Evolutionary conservation across 2,888 invertebrate species (phyloP), one percentile per base, ranked within the genome.

Genomic region (Philereme vetulata): DNA sequence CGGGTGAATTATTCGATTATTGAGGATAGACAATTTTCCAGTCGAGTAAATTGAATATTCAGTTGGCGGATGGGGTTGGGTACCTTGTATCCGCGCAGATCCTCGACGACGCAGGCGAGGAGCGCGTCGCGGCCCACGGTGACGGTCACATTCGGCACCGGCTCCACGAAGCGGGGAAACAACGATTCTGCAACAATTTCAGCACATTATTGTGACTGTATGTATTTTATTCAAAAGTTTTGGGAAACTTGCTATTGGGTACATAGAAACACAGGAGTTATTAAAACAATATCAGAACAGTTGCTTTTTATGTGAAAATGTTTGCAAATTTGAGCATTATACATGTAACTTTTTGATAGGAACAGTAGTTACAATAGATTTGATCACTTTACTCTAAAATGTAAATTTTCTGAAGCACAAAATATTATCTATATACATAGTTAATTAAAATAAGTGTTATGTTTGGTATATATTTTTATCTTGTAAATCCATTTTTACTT

Each of bases 121-220:
- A 97, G 93, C 32, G 97, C 97, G 87, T 98, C 97, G 51, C 96
- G 93, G 35, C 97, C 97, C 54, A 96, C 95, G 46, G 97, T 96
- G 69, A 97, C 97, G 32, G 98, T 98, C 71, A 97, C 97, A 89
- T 98, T 98, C 52, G 96, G 95, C 74, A 98, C 97, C 52, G 96
- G 96, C 81, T 97, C 97, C 67, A 97, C 96, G 84, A 98, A 97
- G 76, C 95, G 94, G 60, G 98, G 98, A 84, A 96, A 91, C 74
- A 88, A 72, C 32, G 89, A 88, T 65, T 91, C 91, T 92, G 85
- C 45, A 88, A 88, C 84, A 87, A 85, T 54, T 50, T 53, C 57
- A 62, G 51, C 48, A 34, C 50, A 45, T 58, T 51, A 54, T 52
- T 56, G 36, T 40, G 45, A 10, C 58, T n/a, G n/a, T 42, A 5